Evolutionary conservation across 2,797 vertebrate genomes (phyloP).

Genomic region (Gadopsis marmoratus): DNA sequence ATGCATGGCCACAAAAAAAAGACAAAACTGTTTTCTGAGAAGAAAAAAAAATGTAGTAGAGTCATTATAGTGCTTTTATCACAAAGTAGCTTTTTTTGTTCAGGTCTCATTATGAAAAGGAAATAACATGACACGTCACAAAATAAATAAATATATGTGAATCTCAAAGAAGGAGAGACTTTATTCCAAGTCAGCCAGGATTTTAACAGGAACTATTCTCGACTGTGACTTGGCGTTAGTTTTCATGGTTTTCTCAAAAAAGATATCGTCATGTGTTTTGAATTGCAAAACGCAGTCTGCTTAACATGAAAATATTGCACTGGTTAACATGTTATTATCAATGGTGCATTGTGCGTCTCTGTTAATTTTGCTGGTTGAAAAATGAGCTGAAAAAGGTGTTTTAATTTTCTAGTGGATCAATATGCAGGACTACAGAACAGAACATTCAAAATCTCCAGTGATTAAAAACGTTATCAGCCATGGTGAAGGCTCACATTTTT

Average conservation of each 20-base stretch:
- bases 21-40: constrained; percentile 9
- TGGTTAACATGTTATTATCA: neutral
- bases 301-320: neutral
- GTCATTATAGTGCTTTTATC: constrained; percentile 34
- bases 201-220: neutral
- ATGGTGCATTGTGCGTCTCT: neutral
- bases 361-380: neutral
- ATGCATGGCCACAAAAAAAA: constrained; percentile 8
- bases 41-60: neutral
- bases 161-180: neutral
- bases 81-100: constrained; percentile 8
- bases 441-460: neutral
- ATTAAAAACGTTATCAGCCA: neutral
- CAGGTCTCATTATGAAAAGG: constrained; percentile 38
- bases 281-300: neutral
- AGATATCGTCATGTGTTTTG: neutral
- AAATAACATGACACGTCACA: constrained; percentile 29
- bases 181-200: neutral
- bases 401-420: neutral
- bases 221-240: neutral
- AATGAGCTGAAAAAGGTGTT: neutral
- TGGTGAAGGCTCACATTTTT: constrained; percentile 10
- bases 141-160: constrained; percentile 16
- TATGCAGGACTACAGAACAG: neutral
- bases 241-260: neutral